Percentiles rank a stretch among this genome's conserved stretches.
phyloP scores from a whole-genome alignment of 2,888 invertebrate species.

The Agrochola litura region DNA sequence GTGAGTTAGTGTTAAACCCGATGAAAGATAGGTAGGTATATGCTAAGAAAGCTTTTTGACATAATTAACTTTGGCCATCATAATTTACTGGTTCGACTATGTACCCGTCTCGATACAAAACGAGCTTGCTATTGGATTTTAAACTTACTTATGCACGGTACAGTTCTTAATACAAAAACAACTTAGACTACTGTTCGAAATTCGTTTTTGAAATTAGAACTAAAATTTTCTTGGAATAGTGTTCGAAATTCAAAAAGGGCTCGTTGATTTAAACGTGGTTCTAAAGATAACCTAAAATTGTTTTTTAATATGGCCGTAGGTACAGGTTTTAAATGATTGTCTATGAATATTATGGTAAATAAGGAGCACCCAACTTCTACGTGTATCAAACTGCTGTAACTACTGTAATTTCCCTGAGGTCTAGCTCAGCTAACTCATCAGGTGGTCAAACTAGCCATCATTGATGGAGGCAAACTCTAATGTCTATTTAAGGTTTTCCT shows the following conservation, averaged over 20 bases:
- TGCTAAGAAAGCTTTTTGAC: constrained; percentile 5
- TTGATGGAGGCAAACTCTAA: too few species aligned
- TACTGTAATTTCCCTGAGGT: constrained; percentile 25
- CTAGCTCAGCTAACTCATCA: neutral
- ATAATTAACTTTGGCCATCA: neutral
- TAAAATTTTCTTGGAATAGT: neutral
- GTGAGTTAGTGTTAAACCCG: neutral
- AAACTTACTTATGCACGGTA: neutral
- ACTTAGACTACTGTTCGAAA: neutral
- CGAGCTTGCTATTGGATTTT: too few species aligned
- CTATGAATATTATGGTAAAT: neutral
- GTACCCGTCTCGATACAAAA: neutral
- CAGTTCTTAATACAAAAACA: neutral
- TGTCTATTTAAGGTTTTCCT: too few species aligned
- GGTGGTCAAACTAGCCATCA: neutral
- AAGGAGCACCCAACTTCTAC: neutral
- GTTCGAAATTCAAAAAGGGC: neutral
- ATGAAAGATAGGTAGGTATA: neutral
- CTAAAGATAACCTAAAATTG: neutral
- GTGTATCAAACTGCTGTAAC: neutral
- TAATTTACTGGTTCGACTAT: neutral
- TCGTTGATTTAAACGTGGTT: neutral
- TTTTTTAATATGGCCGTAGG: neutral
- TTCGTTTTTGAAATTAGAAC: neutral
- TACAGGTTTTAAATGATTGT: neutral